Conservation (phyloP, 2,113 vertebrate genomes). For the Setophaga coronata region DNA sequence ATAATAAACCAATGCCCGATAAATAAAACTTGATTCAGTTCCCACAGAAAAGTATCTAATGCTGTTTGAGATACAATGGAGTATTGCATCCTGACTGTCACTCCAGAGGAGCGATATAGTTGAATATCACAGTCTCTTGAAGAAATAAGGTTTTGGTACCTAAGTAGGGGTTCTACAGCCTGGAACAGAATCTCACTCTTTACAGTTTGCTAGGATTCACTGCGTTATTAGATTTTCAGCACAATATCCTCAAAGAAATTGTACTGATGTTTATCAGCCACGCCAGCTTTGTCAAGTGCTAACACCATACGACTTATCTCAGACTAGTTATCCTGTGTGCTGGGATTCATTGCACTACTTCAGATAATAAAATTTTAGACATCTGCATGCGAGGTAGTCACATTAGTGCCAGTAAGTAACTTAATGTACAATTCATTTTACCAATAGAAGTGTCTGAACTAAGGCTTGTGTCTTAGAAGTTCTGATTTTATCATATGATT, state of each 20-base stretch:
- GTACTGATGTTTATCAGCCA: background rate
- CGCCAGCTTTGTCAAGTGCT: background rate
- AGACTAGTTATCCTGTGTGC: background rate
- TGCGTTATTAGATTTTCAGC: background rate
- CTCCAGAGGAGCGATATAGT: background rate
- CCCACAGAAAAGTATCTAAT: background rate
- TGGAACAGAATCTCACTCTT: background rate
- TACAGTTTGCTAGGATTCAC: background rate
- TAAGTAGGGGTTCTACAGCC: background rate
- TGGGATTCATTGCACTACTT: background rate
- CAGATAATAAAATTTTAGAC: background rate
- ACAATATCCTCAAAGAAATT: background rate
- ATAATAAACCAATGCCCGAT: background rate
- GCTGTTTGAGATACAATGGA: background rate
- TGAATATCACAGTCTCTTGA: background rate
- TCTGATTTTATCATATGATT: background rate
- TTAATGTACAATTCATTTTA: background rate
- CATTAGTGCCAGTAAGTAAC: background rate
- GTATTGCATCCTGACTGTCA: background rate
- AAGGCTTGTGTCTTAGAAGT: background rate
- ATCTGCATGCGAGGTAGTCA: background rate
- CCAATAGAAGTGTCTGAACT: background rate
- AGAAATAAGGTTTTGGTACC: background rate
- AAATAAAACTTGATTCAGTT: background rate
- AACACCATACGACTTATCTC: background rate